Base-by-base conservation (phyloP, 2,797 vertebrate genomes). In the Oreochromis grahami region DNA sequence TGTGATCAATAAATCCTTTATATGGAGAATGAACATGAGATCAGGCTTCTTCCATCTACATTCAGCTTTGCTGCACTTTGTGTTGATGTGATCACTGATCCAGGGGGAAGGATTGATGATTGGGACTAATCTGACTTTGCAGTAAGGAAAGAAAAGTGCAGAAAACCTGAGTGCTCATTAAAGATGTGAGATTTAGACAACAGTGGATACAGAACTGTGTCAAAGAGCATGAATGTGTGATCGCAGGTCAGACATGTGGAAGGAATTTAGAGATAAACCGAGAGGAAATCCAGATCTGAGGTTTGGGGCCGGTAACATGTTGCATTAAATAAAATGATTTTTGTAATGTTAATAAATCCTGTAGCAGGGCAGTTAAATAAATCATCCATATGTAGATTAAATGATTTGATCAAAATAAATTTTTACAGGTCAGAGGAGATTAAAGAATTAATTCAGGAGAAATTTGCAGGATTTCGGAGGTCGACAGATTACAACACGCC, bases 291-390 rank as follows among this genome's bases (percentile, higher is more conserved):
- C n/a, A 24, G n/a, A 52, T 52, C 51, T 52, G 51, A 0, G 1
- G 51, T 52, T 12, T 24, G 51, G 51, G n/a, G n/a, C 51, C n/a
- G 0, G 51, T 52, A 52, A 52, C n/a, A 12, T 52, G 10, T 52
- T 0, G n/a, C 51, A 24, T 0, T 0, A 24, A 21, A 12, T 52
- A 21, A 0, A 52, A 12, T 4, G 10, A 52, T 12, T 52, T 52
- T 0, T 52, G 0, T 7, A 52, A 52, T 21, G 51, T 24, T 12
- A 52, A 2, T 0, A 4, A 5, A 52, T 21, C 21, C n/a, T 52
- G 48, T n/a, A 51, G 5, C 48, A 51, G 48, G 19, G 48, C 48
- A 51, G 17, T 2, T 50, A 9, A 8, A 52, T 2, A 52, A 48
- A 21, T 52, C 51, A 52, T 52, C 3, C 2, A 52, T 52, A 21